Evolutionary conservation across 1,140 invertebrate species (phyloP).

Genomic region (Drosophila varians): DNA sequence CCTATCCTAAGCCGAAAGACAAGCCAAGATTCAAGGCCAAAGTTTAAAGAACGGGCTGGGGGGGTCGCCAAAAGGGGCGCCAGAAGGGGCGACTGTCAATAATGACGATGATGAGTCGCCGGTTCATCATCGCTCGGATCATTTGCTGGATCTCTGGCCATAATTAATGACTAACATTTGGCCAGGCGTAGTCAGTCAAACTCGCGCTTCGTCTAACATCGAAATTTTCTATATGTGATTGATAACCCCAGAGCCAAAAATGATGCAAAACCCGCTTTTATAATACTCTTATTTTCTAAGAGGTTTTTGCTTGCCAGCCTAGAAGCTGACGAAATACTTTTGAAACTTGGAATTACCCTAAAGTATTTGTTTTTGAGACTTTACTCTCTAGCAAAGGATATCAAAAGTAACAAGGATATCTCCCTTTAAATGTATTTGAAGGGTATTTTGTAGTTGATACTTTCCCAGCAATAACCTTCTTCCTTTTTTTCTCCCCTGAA

Average conservation of each 20-base stretch:
- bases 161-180: conserved; percentile 81
- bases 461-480: not conserved
- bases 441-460: too few relatives aligned
- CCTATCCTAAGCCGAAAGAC: conserved; percentile 34
- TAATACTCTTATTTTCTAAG: conserved; percentile 4
- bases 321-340: not conserved
- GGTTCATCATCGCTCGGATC: conserved; percentile 56
- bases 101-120: conserved; percentile 77
- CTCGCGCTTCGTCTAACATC: conserved; percentile 75
- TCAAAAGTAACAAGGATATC: too few relatives aligned
- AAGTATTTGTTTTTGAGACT: too few relatives aligned
- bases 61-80: not conserved
- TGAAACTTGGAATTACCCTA: too few relatives aligned
- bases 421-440: too few relatives aligned
- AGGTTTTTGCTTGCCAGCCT: not conserved
- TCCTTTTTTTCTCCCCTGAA: conserved; percentile 7
- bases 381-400: too few relatives aligned
- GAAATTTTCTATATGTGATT: conserved; percentile 77
- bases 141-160: conserved; percentile 58
- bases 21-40: conserved; percentile 71
- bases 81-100: conserved; percentile 54
- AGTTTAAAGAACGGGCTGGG: conserved; percentile 75
- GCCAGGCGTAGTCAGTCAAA: conserved; percentile 80
- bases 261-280: conserved; percentile 70
- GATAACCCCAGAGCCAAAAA: conserved; percentile 69